Percentiles rank a stretch among this genome's conserved stretches.
Evolutionary conservation across 1,140 invertebrate species (phyloP).

Genomic region (Agrilus planipennis): DNA sequence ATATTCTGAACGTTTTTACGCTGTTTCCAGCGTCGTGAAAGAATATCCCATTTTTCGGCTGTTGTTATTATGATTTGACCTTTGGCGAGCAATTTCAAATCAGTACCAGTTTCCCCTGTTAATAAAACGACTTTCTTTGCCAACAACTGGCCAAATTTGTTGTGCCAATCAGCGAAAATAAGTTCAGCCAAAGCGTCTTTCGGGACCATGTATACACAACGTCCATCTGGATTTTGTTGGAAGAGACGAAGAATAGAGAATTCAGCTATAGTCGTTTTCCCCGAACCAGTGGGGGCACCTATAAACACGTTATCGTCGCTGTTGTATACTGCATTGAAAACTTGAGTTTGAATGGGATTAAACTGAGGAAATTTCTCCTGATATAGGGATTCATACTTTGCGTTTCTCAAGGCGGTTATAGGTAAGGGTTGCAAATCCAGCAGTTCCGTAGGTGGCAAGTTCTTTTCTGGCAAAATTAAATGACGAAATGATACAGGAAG

Average conservation of each 20-base stretch:
- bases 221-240: constrained; percentile 52
- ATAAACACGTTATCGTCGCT: constrained; percentile 98
- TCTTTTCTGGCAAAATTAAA: constrained; percentile 95
- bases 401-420: constrained; percentile 71
- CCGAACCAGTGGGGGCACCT: constrained; percentile 93
- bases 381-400: constrained; percentile 78
- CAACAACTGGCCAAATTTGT: constrained; percentile 71
- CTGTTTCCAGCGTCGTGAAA: constrained; percentile 97
- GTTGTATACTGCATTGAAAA: constrained; percentile 98
- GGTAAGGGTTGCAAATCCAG: constrained; percentile 96
- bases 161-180: constrained; percentile 82
- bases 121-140: constrained; percentile 83
- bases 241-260: constrained; percentile 90
- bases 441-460: constrained; percentile 93
- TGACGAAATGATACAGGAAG: constrained; percentile 96
- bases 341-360: constrained; percentile 99
- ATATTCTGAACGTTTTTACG: constrained; percentile 97
- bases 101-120: constrained; percentile 97
- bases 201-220: constrained; percentile 90
- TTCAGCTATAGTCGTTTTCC: constrained; percentile 95
- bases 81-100: constrained; percentile 84
- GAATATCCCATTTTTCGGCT: constrained; percentile 97
- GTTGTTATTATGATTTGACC: constrained; percentile 94
- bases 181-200: constrained; percentile 86
- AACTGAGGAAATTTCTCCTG: constrained; percentile 82